phyloP scores from a whole-genome alignment of 1,140 invertebrate genomes.

The Calycopis cecrops region DNA sequence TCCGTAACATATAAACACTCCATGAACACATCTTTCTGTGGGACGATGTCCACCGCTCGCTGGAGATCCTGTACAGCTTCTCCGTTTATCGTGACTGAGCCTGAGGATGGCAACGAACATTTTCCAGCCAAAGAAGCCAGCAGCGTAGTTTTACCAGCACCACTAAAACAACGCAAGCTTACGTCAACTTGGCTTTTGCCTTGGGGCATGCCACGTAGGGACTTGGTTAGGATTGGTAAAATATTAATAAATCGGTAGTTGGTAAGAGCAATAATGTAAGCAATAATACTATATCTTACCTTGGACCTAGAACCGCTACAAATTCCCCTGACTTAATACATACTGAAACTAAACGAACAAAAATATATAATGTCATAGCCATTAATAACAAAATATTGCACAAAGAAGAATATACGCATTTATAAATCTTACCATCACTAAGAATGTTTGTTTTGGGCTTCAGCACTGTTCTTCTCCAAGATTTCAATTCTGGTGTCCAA shows the following conservation, averaged over 20 bases:
- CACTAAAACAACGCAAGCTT: conserved; percentile 37
- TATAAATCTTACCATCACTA: conserved; percentile 40
- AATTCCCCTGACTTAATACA: conserved; percentile 51
- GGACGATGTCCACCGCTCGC: conserved; percentile 46
- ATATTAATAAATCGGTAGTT: too few relatives aligned
- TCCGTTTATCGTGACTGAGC: conserved; percentile 40
- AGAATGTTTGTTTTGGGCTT: conserved; percentile 44
- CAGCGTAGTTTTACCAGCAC: conserved; percentile 64
- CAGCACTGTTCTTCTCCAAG: conserved; percentile 45
- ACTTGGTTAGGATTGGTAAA: too few relatives aligned
- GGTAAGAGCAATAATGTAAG: conserved; percentile 2
- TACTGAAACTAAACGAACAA: conserved; percentile 45
- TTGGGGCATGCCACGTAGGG: too few relatives aligned
- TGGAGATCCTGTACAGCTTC: conserved; percentile 34
- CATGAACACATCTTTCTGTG: conserved; percentile 57
- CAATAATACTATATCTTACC: conserved; percentile 35
- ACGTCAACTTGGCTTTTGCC: too few relatives aligned
- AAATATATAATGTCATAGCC: too few relatives aligned
- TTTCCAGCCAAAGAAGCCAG: conserved; percentile 53
- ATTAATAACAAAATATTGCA: not conserved
- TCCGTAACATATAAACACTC: conserved; percentile 49
- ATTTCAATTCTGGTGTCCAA: conserved; percentile 54
- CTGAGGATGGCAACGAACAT: conserved; percentile 41
- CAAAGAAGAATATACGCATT: not conserved
- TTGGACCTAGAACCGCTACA: conserved; percentile 57